A percentile compares a stretch with the other conserved stretches of the same genome.
phyloP scores from a whole-genome alignment of 2,113 vertebrate species.

The Nothocercus julius region DNA sequence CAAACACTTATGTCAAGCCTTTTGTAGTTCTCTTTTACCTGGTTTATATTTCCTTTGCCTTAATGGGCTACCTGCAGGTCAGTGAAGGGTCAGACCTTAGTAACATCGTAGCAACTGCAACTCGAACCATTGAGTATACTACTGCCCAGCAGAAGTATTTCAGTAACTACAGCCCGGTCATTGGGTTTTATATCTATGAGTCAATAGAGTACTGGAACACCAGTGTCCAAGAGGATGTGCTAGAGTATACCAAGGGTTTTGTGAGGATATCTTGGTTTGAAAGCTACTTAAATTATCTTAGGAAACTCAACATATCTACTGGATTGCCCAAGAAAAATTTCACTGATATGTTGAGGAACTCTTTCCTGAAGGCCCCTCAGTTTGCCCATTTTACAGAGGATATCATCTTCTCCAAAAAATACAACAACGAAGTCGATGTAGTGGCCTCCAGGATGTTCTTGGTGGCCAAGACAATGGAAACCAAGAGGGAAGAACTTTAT shows the following conservation, averaged over 20 bases:
- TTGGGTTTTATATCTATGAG: slow-evolving; percentile 99
- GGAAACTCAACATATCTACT: slow-evolving; percentile 91
- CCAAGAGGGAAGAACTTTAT: slow-evolving; percentile 97
- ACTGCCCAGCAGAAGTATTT: slow-evolving; percentile 96
- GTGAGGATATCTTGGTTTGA: slow-evolving; percentile 99
- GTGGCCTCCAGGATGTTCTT: slow-evolving; percentile 96
- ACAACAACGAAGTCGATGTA: slow-evolving; percentile 91
- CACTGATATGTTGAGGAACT: slow-evolving; percentile 89
- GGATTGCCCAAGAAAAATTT: slow-evolving; percentile 93
- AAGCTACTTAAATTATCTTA: slow-evolving; percentile 94
- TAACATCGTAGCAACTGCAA: slow-evolving; percentile 94
- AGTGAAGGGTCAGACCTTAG: slow-evolving; percentile 97
- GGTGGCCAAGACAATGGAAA: slow-evolving; percentile 97
- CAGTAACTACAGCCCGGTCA: slow-evolving; percentile 96
- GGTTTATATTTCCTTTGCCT: slow-evolving; percentile 98
- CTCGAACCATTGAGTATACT: slow-evolving; percentile 92
- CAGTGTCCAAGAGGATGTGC: slow-evolving; percentile 94
- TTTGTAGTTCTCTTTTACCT: slow-evolving; percentile 99
- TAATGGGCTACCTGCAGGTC: slow-evolving; percentile 99
- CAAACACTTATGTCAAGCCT: slow-evolving; percentile 98
- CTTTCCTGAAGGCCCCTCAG: slow-evolving; percentile 90
- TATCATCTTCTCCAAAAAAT: slow-evolving; percentile 96
- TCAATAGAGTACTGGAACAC: slow-evolving; percentile 98
- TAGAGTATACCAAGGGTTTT: slow-evolving; percentile 96
- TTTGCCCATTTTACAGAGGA: slow-evolving; percentile 96